These are phyloP conservation scores for Melanotaenia nigrans DNA, from an alignment of 2,797 vertebrate genomes.

Conservation along the genomic window DNA sequence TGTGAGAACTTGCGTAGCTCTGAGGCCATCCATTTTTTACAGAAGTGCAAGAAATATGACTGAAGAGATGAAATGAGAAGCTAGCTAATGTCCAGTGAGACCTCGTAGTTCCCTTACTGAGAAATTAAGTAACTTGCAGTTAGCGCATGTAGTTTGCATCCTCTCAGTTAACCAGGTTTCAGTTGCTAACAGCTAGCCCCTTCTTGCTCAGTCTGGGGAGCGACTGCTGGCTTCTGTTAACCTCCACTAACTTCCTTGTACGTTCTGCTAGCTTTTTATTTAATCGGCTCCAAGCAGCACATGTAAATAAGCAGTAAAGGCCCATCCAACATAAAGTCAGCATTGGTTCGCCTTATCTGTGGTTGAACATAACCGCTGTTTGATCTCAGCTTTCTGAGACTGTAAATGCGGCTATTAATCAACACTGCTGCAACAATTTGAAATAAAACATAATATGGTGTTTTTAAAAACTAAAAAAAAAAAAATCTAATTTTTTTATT, in stretches of 20 bases:
- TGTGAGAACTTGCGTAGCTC: conserved; percentile 2
- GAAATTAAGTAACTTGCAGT: neutral
- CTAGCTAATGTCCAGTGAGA: neutral
- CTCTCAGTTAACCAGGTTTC: no score
- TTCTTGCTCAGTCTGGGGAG: neutral
- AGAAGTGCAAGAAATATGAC: neutral
- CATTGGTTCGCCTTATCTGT: neutral
- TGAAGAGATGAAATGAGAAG: neutral
- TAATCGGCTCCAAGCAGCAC: neutral
- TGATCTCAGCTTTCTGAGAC: neutral
- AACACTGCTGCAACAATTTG: neutral
- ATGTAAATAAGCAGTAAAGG: neutral
- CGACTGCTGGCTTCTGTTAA: neutral
- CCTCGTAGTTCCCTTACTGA: neutral
- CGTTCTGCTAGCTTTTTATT: neutral
- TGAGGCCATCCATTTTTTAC: neutral
- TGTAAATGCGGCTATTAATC: neutral
- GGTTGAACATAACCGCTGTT: neutral
- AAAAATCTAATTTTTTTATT: neutral
- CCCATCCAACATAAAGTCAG: neutral
- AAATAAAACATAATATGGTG: neutral
- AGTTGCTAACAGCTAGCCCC: neutral
- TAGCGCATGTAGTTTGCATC: no score
- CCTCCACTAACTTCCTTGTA: neutral
- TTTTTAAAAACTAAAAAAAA: neutral